Evolutionary conservation across 2,113 vertebrate genomes (phyloP).

Genomic region (Nanorana parkeri): DNA sequence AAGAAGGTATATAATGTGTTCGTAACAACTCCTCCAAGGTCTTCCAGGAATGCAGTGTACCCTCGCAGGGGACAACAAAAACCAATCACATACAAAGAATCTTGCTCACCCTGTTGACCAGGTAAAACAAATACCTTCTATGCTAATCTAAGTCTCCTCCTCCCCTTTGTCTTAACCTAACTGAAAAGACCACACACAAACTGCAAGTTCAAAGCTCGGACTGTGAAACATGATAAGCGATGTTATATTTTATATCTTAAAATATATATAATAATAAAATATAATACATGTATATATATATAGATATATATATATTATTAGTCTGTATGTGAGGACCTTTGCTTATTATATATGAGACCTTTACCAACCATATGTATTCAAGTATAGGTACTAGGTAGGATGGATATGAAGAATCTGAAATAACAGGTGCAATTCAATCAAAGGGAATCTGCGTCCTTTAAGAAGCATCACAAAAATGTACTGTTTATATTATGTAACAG

Average conservation of each 20-base stretch:
- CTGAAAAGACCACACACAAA: constrained; percentile 30
- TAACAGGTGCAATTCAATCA: constrained; percentile 18
- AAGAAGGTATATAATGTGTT: neutral
- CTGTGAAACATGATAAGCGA: neutral
- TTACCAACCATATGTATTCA: too few relatives aligned
- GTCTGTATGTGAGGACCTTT: too few relatives aligned
- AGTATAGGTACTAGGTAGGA: too few relatives aligned
- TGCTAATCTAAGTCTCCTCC: constrained; percentile 23
- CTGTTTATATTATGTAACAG: neutral
- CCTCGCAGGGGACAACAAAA: neutral
- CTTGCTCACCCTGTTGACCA: constrained; percentile 46
- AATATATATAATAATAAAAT: too few relatives aligned
- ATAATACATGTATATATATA: too few relatives aligned
- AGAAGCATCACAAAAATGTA: constrained; percentile 13
- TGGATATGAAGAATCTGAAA: neutral
- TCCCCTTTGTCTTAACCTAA: constrained; percentile 15
- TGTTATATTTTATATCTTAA: too few relatives aligned
- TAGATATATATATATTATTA: too few relatives aligned
- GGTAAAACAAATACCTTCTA: constrained; percentile 49
- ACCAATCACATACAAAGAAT: constrained; percentile 42
- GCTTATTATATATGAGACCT: too few relatives aligned
- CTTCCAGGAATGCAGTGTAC: neutral
- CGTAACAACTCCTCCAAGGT: neutral
- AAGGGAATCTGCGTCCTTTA: neutral
- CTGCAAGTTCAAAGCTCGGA: neutral